Conservation (phyloP, 2,888 invertebrate genomes). For the Nomada fabriciana region DNA sequence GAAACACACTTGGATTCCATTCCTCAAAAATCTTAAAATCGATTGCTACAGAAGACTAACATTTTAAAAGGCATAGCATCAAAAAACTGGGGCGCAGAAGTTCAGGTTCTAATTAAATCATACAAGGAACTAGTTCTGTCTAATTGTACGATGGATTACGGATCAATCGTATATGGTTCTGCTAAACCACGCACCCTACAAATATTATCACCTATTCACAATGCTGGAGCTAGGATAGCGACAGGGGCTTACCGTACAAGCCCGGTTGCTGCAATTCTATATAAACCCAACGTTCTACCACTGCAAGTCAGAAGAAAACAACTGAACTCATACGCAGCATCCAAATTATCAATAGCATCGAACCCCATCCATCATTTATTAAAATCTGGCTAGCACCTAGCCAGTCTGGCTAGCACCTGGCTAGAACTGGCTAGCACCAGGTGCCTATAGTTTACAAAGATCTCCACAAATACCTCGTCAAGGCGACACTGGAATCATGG, state of each 20-base stretch:
- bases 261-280: too few species aligned
- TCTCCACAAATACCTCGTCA: conserved; percentile 2
- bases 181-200: too few species aligned
- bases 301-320: too few species aligned
- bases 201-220: too few species aligned
- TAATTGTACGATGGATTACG: not conserved
- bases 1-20: not conserved
- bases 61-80: not conserved
- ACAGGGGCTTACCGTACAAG: too few species aligned
- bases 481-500: not conserved
- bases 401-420: not conserved
- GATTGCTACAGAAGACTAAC: not conserved
- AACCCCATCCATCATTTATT: too few species aligned
- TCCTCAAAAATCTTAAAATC: not conserved
- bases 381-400: not conserved
- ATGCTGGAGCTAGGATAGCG: too few species aligned
- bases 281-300: too few species aligned
- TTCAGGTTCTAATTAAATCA: not conserved
- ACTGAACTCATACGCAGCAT: too few species aligned
- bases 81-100: not conserved
- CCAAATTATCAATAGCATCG: too few species aligned
- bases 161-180: too few species aligned
- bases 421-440: too few species aligned
- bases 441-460: not conserved
- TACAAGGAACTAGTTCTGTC: not conserved